A percentile compares a stretch with the other conserved stretches of the same genome.
Evolutionary conservation across 2,797 vertebrate genomes (phyloP).

Genomic region (Euphonia xanthogaster): DNA sequence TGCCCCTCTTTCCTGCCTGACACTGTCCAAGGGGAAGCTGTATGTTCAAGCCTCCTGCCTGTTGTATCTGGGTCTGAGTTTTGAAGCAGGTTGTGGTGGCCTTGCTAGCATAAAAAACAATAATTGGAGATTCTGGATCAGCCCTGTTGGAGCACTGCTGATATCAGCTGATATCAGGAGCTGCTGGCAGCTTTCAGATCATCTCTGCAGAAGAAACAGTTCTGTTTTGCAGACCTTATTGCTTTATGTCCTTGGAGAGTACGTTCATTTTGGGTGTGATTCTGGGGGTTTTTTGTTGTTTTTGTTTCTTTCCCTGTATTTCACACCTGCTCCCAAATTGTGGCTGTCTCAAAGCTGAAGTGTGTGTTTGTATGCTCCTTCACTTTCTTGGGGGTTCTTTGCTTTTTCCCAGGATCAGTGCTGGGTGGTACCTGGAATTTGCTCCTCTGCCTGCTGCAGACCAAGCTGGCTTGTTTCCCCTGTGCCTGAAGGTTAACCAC

Average conservation of each 20-base stretch:
- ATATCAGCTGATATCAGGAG: fast-evolving
- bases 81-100: not conserved
- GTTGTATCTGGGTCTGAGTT: not conserved
- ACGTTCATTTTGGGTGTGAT: not conserved
- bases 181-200: not conserved
- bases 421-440: not conserved
- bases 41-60: not conserved
- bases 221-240: not conserved
- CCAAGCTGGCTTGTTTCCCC: not conserved
- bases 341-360: not conserved
- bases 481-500: not conserved
- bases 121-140: not conserved
- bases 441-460: not conserved
- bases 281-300: not conserved
- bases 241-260: not conserved
- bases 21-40: not conserved
- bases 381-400: not conserved
- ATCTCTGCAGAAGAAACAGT: not conserved
- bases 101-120: not conserved
- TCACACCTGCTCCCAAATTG: not conserved
- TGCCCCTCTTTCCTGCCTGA: not conserved
- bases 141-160: not conserved
- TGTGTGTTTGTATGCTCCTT: not conserved
- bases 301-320: not conserved
- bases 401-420: not conserved